phyloP scores from a whole-genome alignment of 2,888 invertebrate genomes.

The Diogma glabrata region DNA sequence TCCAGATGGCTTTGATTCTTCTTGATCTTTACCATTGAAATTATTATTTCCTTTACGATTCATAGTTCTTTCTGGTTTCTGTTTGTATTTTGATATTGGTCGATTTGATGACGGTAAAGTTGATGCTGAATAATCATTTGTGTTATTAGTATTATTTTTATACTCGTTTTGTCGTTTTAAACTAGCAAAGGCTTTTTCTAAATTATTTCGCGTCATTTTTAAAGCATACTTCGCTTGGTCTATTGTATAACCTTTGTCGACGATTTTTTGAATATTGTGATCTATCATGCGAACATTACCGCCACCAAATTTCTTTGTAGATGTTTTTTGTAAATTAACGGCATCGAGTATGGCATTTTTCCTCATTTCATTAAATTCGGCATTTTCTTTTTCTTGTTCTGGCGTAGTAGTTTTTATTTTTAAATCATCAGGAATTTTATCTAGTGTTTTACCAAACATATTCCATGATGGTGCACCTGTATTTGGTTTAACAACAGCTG shows the following conservation, averaged over 20 bases:
- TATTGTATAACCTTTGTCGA: constrained; percentile 65
- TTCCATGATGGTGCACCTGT: constrained; percentile 86
- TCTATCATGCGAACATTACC: constrained; percentile 56
- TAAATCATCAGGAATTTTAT: constrained; percentile 41
- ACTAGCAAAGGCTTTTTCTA: constrained; percentile 57
- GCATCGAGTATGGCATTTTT: constrained; percentile 85
- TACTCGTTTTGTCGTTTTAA: constrained; percentile 47
- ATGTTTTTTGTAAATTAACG: constrained; percentile 50
- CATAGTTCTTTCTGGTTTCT: constrained; percentile 11
- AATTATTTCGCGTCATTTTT: constrained; percentile 57
- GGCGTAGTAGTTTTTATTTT: constrained; percentile 57
- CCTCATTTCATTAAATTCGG: constrained; percentile 80
- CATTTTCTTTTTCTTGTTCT: constrained; percentile 51
- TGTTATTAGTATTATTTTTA: constrained; percentile 25
- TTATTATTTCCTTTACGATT: constrained; percentile 13
- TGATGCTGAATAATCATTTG: constrained; percentile 16
- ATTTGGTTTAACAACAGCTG: constrained; percentile 9
- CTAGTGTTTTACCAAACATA: constrained; percentile 74
- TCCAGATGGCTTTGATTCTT: constrained; percentile 60
- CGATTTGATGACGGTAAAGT: constrained; percentile 7
- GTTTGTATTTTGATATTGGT: constrained; percentile 13
- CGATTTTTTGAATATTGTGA: constrained; percentile 64
- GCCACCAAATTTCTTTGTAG: constrained; percentile 48
- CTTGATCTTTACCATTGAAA: constrained; percentile 21
- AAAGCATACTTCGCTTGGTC: constrained; percentile 67